Base-by-base conservation (phyloP, 2,797 vertebrate species). In the Limosa lapponica region DNA sequence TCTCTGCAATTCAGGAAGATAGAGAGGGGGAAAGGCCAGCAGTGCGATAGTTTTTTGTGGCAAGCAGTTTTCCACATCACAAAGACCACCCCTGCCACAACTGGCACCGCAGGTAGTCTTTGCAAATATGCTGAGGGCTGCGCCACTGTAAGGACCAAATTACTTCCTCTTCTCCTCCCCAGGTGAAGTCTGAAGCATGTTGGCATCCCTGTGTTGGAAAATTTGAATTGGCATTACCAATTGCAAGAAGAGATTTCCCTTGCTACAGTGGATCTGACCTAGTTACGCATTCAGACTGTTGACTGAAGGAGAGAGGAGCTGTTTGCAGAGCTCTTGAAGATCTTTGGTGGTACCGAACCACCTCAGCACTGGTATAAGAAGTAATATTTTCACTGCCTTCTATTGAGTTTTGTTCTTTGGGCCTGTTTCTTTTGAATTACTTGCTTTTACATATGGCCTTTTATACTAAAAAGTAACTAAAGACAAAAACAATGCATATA, bases 191-290 rank as follows among this genome's bases (percentile, higher is more conserved):
- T 92, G 86, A 93, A 90, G 62, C 28, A 16, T 87, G 73, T 18
- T 96, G 94, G 70, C 62, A 72, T 93, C 89, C 12, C n/a, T 65
- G 19, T 81, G 75, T 32, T 62, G 90, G 80, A 96, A 96, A 95
- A 90, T 93, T 93, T 93, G 62, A 70, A 30, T 41, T 95, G 82
- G n/a, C 58, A 30, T 70, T 82, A 11, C 80, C 24, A 74, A 51
- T n/a, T 41, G 52, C 48, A 67, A 82, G 28, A 79, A 57, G 24
- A 8, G 52, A 89, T 89, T 90, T 91, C 66, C 44, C 27, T 74
- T 82, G n/a, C 66, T 82, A 12, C 62, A n/a, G 4, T 15, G 61
- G 69, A 49, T 75, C 66, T 95, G 82, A 85, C 80, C 72, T 88
- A 94, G 54, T 88, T 95, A 75, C 1, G 1, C 12, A 11, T 90